Evolutionary conservation across 2,797 vertebrate species (phyloP), one percentile per base, ranked within the genome.

Genomic region (Loris lydekkerianus): DNA sequence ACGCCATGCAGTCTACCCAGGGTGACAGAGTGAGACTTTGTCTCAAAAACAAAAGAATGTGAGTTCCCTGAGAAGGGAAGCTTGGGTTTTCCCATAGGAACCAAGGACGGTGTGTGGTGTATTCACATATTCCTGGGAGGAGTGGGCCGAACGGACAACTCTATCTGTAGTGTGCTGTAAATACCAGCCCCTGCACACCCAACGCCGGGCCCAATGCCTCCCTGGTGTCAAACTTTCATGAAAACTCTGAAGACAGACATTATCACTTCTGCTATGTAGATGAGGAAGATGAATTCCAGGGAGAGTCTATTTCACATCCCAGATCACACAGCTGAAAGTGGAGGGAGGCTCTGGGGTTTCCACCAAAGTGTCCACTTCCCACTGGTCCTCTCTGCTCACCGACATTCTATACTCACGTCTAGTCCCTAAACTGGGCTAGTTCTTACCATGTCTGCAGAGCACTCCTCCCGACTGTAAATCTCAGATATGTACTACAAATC

Each of bases 401-500:
- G 89, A 72, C 17, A 86, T 37, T 46, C 17, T 11, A 82, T 10
- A 8, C 1, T 56, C 21, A 69, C n/a, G 60, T 69, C n/a, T 91
- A 27, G 27, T 82, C 60, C 63, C 83, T n/a, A 37, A 83, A 60
- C 4, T 63, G 29, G 7, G 25, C 18, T 29, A 17, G 25, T 72
- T 56, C 60, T 80, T 49, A 81, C 27, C 27, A 21, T 40, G 34
- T 53, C 56, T 17, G 31, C 31, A 84, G 85, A 56, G 61, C 17
- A 58, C 14, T 63, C 49, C 37, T 77, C 80, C 37, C n/a, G 40
- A 94, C 11, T 67, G 67, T 72, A 60, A 70, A 83, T 78, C 60
- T 95, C 70, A 63, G 18, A 43, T 76, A 40, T 95, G 34, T 88
- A 18, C 43, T 69, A 77, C 10, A 49, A 87, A 69, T 73, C 78